Evolutionary conservation across 2,113 vertebrate genomes (phyloP), one percentile per base, ranked within the genome.

Genomic region (Mormyrus lacerda): DNA sequence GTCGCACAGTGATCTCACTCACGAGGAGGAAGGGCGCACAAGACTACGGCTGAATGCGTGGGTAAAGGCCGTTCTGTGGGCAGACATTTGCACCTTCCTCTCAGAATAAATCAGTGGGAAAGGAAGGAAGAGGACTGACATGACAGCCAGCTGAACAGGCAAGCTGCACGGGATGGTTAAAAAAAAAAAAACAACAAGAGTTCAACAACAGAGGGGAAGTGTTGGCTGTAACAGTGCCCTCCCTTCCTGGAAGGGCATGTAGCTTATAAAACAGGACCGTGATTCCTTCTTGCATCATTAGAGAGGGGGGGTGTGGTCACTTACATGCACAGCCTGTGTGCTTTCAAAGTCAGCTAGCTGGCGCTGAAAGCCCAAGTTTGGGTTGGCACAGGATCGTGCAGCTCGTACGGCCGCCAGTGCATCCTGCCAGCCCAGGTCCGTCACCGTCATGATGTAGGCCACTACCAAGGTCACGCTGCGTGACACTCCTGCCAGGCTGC

Each of bases 381-480:
- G 98, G 83, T 97, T 97, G 53, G 98, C 98, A 45, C 97, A 97
- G 79, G 98, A 97, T 31, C 98, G 96, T 0, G 93, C 97, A 0
- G 95, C 96, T 0, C 95, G 96, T 83, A 99, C 97, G 0, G 96
- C 97, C 2, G 95, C 95, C 89, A 99, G 92, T 0, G 97, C 97
- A 11, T 99, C 98, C 93, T 98, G 96, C 98, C 98, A 99, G 83
- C 98, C 97, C 48, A 99, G 95, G 48, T 97, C 94, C 0, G 97
- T 99, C 94, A 98, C 95, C 0, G 97, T 98, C 98, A 99, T 99
- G 92, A 99, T 96, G 92, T 99, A 99, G 2, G 98, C 98, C 6
- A 98, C 96, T 90, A 99, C 98, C 92, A 99, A 89, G 0, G 98
- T 99, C 89, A 98, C 98, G 0, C 98, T 99, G 88, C 98, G 97